Evolutionary conservation across 2,113 vertebrate species (phyloP).

Genomic region (Pituophis catenifer): DNA sequence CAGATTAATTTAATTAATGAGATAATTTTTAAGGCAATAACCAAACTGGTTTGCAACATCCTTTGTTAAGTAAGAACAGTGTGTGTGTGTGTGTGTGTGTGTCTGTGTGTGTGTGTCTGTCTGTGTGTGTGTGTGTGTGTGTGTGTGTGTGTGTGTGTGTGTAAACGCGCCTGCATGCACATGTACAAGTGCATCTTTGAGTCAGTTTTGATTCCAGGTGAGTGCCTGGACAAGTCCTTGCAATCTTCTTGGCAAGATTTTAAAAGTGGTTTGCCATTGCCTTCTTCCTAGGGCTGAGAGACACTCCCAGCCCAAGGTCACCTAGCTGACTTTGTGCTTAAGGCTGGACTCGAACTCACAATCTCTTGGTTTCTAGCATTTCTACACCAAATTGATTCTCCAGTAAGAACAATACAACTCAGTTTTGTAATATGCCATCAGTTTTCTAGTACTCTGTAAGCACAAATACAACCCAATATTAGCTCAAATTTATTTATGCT

Average conservation of each 20-base stretch:
- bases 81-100: too few relatives aligned
- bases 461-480: background rate
- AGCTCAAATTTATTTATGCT: background rate
- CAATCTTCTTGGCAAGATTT: background rate
- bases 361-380: background rate
- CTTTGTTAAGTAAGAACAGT: background rate
- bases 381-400: background rate
- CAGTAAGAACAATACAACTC: background rate
- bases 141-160: too few relatives aligned
- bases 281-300: background rate
- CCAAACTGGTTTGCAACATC: background rate
- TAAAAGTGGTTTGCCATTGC: background rate
- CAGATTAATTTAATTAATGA: constrained; percentile 54
- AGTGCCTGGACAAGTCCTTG: background rate
- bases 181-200: background rate
- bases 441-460: background rate
- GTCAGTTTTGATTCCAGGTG: background rate
- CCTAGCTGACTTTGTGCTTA: background rate
- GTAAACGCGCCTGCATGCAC: rapidly evolving
- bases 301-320: background rate
- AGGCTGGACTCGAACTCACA: background rate
- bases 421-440: background rate
- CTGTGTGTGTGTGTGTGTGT: too few relatives aligned
- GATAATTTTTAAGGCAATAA: constrained; percentile 18
- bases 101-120: too few relatives aligned